phyloP scores from a whole-genome alignment of 2,113 vertebrate species.

The Spilogale gracilis region DNA sequence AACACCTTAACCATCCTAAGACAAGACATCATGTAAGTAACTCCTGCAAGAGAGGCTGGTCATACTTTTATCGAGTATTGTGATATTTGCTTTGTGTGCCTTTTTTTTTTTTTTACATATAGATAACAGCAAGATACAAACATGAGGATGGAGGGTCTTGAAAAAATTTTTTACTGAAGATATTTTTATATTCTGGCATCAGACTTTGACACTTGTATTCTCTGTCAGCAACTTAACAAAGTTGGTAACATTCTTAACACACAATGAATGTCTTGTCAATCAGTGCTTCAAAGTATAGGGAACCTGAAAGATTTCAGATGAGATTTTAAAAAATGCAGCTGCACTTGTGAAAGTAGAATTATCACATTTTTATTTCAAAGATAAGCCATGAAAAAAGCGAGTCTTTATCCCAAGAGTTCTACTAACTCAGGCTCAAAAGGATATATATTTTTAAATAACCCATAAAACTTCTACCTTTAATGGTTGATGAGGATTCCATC shows the following conservation, averaged over 20 bases:
- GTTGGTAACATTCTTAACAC: not conserved
- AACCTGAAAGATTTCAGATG: not conserved
- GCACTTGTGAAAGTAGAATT: not conserved
- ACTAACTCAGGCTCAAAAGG: not conserved
- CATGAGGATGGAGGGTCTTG: not conserved
- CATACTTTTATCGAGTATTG: not conserved
- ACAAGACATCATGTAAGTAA: not conserved
- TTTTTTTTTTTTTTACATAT: not conserved
- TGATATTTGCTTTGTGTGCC: not conserved
- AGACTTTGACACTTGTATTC: conserved; percentile 10
- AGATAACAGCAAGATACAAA: not conserved
- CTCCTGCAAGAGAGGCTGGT: not conserved
- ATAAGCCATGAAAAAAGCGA: not conserved
- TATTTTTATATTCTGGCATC: conserved; percentile 11
- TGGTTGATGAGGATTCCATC: not conserved
- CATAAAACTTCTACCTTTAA: conserved; percentile 7
- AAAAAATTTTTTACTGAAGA: not conserved
- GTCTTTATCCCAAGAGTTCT: not conserved
- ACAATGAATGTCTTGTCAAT: not conserved
- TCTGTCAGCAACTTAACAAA: conserved; percentile 52
- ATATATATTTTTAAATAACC: not conserved
- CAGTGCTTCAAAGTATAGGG: not conserved
- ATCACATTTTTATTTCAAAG: conserved; percentile 26
- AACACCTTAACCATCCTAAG: not conserved
- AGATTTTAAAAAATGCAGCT: not conserved